These are phyloP conservation scores for Pseudomyrmex sp. DNA, from an alignment of 1,140 invertebrate species.

Conservation along the genomic window DNA sequence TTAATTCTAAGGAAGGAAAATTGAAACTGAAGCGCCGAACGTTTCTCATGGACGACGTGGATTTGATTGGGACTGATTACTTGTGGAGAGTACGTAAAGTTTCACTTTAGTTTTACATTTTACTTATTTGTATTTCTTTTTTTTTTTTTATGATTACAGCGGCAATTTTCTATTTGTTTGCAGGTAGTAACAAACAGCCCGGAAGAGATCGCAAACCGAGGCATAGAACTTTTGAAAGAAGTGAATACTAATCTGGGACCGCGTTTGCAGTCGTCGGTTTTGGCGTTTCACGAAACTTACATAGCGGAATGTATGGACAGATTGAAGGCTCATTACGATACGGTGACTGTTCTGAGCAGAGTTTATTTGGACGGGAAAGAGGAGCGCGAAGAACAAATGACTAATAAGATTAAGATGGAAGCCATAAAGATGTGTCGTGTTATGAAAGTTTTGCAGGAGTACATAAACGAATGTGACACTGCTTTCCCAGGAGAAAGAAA, in stretches of 20 bases:
- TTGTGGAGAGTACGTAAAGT: conserved; percentile 92
- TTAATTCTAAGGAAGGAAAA: conserved; percentile 98
- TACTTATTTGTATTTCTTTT: not conserved
- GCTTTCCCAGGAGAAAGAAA: conserved; percentile 95
- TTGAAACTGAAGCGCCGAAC: conserved; percentile 94
- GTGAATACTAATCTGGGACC: conserved; percentile 97
- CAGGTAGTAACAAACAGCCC: conserved; percentile 94
- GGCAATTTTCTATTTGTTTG: conserved; percentile 45
- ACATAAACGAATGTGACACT: conserved; percentile 97
- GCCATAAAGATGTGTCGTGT: conserved; percentile 97
- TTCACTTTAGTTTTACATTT: conserved; percentile 11
- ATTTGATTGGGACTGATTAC: conserved; percentile 98
- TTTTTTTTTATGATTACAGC: not conserved
- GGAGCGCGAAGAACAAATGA: conserved; percentile 79
- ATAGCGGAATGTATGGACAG: conserved; percentile 95
- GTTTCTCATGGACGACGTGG: conserved; percentile 93
- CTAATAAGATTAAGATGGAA: conserved; percentile 87
- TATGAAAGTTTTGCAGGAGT: conserved; percentile 97
- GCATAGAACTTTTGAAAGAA: conserved; percentile 96
- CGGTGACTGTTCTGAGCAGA: conserved; percentile 88
- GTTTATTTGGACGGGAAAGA: conserved; percentile 85
- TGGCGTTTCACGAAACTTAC: conserved; percentile 95
- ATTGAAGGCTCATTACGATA: conserved; percentile 93
- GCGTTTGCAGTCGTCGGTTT: conserved; percentile 90
- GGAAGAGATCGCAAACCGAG: conserved; percentile 96